phyloP scores from a whole-genome alignment of 2,888 invertebrate genomes.

The Dyspetes luteomarginatus region DNA sequence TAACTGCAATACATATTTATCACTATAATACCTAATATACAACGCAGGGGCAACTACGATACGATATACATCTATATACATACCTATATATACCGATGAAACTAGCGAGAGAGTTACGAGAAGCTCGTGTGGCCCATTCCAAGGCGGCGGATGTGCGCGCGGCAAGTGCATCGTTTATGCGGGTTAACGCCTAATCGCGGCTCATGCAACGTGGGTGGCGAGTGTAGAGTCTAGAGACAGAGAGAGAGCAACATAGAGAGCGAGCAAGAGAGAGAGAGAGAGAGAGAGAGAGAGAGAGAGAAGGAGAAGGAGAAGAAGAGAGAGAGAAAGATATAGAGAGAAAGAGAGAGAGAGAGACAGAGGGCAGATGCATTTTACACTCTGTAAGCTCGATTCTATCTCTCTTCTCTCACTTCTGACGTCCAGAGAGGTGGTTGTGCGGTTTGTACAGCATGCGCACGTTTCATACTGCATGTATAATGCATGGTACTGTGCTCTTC shows the following conservation, averaged over 20 bases:
- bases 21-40: constrained; percentile 26
- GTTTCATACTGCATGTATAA: constrained; percentile 69
- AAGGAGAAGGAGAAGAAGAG: constrained; percentile 39
- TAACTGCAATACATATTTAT: constrained; percentile 11
- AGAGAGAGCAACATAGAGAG: too few relatives aligned
- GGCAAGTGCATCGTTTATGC: constrained; percentile 70
- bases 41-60: neutral
- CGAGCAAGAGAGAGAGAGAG: constrained; percentile 29
- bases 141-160: constrained; percentile 58
- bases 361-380: neutral
- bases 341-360: neutral
- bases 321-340: constrained; percentile 34
- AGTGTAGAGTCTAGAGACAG: constrained; percentile 58
- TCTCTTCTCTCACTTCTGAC: constrained; percentile 43
- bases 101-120: constrained; percentile 47
- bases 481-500: constrained; percentile 66
- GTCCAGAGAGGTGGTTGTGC: constrained; percentile 29
- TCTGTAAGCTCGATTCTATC: constrained; percentile 17
- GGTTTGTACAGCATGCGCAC: constrained; percentile 47
- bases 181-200: constrained; percentile 70
- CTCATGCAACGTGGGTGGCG: constrained; percentile 68
- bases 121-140: constrained; percentile 58
- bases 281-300: neutral
- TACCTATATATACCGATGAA: constrained; percentile 1
- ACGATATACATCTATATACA: neutral